phyloP scores from a whole-genome alignment of 2,888 invertebrate genomes.

The Plutella xylostella region DNA sequence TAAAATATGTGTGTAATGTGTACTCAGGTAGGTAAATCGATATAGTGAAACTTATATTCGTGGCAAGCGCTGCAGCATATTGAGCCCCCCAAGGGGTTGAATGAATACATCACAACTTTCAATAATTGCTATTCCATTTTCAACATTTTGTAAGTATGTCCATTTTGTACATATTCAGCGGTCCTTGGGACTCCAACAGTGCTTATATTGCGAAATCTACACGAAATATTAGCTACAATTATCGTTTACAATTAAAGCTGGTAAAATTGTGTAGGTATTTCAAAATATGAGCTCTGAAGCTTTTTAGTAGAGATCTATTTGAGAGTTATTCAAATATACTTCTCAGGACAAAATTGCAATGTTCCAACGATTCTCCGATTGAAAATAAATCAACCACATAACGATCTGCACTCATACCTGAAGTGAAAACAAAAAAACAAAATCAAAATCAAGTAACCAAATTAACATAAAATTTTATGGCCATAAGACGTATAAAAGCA shows the following conservation, averaged over 20 bases:
- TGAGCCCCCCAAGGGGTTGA: too few relatives aligned
- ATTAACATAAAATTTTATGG: conserved; percentile 17
- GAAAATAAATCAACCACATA: conserved; percentile 52
- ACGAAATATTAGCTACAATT: too few relatives aligned
- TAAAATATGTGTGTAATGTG: too few relatives aligned
- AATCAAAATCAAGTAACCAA: conserved; percentile 20
- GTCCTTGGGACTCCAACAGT: too few relatives aligned
- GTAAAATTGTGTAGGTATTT: neutral
- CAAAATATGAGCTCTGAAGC: neutral
- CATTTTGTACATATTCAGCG: too few relatives aligned
- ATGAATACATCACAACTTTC: too few relatives aligned
- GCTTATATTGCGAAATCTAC: too few relatives aligned
- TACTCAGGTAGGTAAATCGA: too few relatives aligned
- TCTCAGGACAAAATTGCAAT: conserved; percentile 41
- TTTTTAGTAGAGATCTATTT: neutral
- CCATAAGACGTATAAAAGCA: neutral
- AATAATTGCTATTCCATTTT: too few relatives aligned
- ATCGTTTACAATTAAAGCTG: neutral
- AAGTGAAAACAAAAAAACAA: conserved; percentile 32
- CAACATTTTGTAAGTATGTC: too few relatives aligned
- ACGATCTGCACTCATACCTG: conserved; percentile 65
- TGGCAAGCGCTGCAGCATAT: too few relatives aligned
- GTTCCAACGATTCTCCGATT: conserved; percentile 33
- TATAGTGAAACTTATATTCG: too few relatives aligned
- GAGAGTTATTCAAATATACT: neutral